These are phyloP conservation scores for Rhea americana DNA, from an alignment of 2,113 vertebrate genomes.

Conservation along the genomic window DNA sequence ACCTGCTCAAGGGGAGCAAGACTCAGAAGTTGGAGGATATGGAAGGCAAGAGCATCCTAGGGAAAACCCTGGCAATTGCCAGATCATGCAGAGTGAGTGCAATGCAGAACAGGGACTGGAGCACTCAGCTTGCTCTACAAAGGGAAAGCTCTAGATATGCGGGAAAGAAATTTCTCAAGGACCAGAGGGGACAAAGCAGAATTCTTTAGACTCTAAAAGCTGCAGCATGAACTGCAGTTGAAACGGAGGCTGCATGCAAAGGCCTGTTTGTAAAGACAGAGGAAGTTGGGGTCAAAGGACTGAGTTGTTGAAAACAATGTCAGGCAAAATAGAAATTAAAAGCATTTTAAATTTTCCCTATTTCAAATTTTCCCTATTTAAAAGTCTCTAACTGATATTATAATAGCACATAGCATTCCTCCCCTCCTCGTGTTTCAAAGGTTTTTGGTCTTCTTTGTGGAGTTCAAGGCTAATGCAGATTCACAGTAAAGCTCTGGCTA, in stretches of 20 bases:
- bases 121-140: background rate
- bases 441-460: background rate
- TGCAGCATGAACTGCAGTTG: background rate
- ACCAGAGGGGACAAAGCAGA: background rate
- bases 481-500: background rate
- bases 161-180: background rate
- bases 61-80: background rate
- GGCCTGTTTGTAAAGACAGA: background rate
- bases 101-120: background rate
- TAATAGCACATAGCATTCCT: background rate
- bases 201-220: background rate
- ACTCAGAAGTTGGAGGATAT: background rate
- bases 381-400: background rate
- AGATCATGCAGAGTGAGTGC: background rate
- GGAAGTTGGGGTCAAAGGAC: background rate
- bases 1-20: background rate
- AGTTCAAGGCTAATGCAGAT: accelerated
- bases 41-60: background rate
- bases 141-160: background rate
- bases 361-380: background rate
- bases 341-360: background rate
- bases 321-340: no score
- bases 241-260: background rate
- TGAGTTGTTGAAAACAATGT: background rate
- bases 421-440: background rate